phyloP scores from a whole-genome alignment of 1,140 invertebrate genomes.

The Scylla paramamosain region DNA sequence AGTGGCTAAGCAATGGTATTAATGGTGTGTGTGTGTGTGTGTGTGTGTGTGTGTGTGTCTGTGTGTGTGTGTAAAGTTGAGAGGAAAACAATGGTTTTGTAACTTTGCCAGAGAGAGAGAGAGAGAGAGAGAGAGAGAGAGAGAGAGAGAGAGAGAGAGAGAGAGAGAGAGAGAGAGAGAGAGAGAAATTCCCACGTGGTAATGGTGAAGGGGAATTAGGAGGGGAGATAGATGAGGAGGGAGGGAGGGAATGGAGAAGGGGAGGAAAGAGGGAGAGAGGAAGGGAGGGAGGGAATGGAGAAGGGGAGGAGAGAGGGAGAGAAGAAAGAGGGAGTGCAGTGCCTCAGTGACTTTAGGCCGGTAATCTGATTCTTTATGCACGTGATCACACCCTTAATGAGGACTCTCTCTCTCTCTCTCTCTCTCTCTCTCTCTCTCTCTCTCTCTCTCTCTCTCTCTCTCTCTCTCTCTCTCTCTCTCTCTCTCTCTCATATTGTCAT shows the following conservation, averaged over 20 bases:
- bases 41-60: constrained; percentile 54
- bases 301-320: not conserved
- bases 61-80: constrained; percentile 17
- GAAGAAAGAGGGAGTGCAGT: not conserved
- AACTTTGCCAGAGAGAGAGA: too few relatives aligned
- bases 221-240: not conserved
- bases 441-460: too few relatives aligned
- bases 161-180: too few relatives aligned
- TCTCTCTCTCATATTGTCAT: too few relatives aligned
- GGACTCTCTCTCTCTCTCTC: not conserved
- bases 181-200: too few relatives aligned
- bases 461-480: too few relatives aligned
- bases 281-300: not conserved
- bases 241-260: not conserved
- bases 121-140: too few relatives aligned
- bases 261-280: not conserved
- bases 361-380: constrained; percentile 61
- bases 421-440: too few relatives aligned
- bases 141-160: too few relatives aligned
- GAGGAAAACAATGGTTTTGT: too few relatives aligned
- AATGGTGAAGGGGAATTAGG: too few relatives aligned
- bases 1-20: too few relatives aligned
- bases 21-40: not conserved
- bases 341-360: constrained; percentile 13
- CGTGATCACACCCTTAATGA: constrained; percentile 57